Evolutionary conservation across 2,113 vertebrate genomes (phyloP).

Genomic region (Rhabdornis inornatus): DNA sequence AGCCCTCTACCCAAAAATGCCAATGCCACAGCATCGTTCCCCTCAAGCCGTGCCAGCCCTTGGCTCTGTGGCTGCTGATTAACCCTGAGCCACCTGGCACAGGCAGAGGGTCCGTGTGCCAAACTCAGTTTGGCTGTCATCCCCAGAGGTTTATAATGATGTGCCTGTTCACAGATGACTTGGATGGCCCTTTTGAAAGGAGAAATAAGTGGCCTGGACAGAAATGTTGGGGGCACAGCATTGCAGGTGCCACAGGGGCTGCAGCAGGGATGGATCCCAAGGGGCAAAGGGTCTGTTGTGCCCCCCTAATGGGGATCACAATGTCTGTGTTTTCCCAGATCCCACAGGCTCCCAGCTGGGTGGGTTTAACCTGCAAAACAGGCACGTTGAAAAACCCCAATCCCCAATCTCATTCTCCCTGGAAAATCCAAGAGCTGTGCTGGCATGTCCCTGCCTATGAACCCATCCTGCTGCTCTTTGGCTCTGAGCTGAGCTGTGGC

Average conservation of each 20-base stretch:
- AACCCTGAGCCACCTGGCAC: not conserved
- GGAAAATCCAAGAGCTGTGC: not conserved
- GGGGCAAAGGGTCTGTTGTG: not conserved
- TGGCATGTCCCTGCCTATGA: not conserved
- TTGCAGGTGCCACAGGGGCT: not conserved
- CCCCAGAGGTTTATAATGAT: not conserved
- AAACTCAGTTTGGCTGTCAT: not conserved
- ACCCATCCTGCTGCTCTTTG: not conserved
- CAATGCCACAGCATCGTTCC: not conserved
- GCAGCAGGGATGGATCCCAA: not conserved
- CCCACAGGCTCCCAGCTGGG: not conserved
- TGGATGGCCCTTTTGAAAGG: not conserved
- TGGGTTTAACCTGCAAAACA: not conserved
- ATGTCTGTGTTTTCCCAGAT: not conserved
- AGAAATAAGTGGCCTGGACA: not conserved
- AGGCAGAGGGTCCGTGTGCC: not conserved
- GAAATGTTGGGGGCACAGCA: not conserved
- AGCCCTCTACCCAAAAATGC: not conserved
- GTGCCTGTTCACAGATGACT: not conserved
- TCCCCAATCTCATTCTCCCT: not conserved
- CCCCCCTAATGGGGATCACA: accelerated
- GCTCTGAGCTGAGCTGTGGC: not conserved
- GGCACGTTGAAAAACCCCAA: not conserved
- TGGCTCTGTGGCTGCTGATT: not conserved
- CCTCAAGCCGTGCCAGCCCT: not conserved